Conservation (phyloP, 2,797 vertebrate genomes). For the Gallirallus australis region DNA sequence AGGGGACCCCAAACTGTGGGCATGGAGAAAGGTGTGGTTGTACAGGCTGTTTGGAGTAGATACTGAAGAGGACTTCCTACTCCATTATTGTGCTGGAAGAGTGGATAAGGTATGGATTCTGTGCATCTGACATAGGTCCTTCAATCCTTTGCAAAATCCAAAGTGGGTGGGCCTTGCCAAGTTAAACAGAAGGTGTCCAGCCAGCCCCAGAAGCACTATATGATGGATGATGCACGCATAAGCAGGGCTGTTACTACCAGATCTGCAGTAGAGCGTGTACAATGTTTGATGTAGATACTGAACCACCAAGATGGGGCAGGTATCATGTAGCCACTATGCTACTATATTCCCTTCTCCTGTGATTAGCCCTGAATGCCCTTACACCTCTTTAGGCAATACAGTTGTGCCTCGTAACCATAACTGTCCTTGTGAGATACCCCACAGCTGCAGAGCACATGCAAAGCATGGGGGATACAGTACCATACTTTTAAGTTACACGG, state of each 20-base stretch:
- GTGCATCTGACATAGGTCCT: not conserved
- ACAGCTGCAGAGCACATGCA: not conserved
- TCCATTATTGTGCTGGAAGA: not conserved
- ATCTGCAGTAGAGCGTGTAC: not conserved
- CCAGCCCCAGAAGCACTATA: not conserved
- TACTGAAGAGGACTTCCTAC: not conserved
- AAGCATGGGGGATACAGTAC: not conserved
- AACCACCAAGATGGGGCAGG: not conserved
- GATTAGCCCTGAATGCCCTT: not conserved
- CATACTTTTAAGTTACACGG: not conserved
- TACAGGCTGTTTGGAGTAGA: not conserved
- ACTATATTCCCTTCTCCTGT: not conserved
- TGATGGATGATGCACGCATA: not conserved
- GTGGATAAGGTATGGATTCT: not conserved
- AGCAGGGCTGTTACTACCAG: not conserved
- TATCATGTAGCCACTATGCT: not conserved
- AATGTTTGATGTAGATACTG: not conserved
- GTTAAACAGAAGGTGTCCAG: not conserved
- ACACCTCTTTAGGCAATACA: not conserved
- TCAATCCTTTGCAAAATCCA: not conserved
- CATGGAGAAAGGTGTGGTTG: not conserved
- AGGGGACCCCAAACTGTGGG: not conserved
- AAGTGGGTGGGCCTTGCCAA: not conserved
- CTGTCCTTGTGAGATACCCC: not conserved
- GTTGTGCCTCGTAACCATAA: not conserved